These are phyloP conservation scores for Melanotaenia maccullochi DNA, from an alignment of 2,797 vertebrate genomes.

Conservation along the genomic window DNA sequence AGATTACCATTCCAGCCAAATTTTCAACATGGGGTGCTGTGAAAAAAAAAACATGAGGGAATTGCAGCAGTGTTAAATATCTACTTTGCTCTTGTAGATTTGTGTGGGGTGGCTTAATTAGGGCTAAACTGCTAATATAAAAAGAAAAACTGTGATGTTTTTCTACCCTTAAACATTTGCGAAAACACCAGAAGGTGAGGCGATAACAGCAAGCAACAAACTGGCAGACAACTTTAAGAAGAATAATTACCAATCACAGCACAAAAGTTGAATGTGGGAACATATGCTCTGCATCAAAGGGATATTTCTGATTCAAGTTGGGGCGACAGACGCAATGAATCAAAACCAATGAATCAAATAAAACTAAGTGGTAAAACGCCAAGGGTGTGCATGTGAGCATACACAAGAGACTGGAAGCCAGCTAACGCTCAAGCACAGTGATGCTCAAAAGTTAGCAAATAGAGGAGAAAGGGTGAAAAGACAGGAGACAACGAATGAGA, in stretches of 20 bases:
- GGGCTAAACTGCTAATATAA: conserved; percentile 59
- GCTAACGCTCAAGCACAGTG: background rate
- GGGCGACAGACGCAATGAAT: conserved; percentile 22
- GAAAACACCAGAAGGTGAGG: conserved; percentile 72
- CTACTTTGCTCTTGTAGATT: conserved; percentile 33
- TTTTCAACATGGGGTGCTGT: conserved; percentile 39
- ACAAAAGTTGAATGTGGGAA: conserved; percentile 49
- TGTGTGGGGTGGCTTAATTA: conserved; percentile 60
- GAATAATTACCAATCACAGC: conserved; percentile 55
- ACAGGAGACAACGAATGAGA: conserved; percentile 11
- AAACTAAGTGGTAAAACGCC: conserved; percentile 23
- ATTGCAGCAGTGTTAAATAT: conserved; percentile 40
- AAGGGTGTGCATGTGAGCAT: background rate
- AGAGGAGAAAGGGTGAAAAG: background rate
- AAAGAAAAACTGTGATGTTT: conserved; percentile 26
- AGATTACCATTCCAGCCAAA: conserved; percentile 61
- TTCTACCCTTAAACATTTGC: conserved; percentile 52
- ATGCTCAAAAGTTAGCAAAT: conserved; percentile 24
- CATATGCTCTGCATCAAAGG: conserved; percentile 65
- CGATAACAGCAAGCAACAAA: conserved; percentile 54
- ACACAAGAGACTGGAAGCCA: conserved; percentile 6
- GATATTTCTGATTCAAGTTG: conserved; percentile 38
- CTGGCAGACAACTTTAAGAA: conserved; percentile 59
- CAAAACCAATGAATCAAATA: conserved; percentile 34
- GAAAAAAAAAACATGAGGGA: conserved; percentile 48